Conservation (phyloP, 1,140 invertebrate genomes). For the Microplitis demolitor region DNA sequence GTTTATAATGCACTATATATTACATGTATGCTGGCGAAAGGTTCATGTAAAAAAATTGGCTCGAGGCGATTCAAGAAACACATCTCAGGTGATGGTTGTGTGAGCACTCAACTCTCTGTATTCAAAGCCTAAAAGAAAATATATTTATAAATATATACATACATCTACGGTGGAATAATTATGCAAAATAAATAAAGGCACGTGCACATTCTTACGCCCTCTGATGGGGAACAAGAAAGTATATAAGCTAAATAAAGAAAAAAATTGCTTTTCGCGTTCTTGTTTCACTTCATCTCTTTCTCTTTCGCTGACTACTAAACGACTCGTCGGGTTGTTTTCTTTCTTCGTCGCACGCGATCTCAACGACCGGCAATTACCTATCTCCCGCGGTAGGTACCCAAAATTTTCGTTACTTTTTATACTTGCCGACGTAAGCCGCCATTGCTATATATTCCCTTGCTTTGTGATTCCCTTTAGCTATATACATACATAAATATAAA, state of each 20-base stretch:
- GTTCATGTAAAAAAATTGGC: slow-evolving; percentile 11
- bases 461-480: neutral
- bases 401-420: slow-evolving; percentile 35
- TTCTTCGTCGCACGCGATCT: slow-evolving; percentile 41
- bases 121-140: neutral
- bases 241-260: too few relatives aligned
- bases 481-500: neutral
- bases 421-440: slow-evolving; percentile 2
- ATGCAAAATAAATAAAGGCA: slow-evolving; percentile 54
- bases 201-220: slow-evolving; percentile 46
- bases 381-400: slow-evolving; percentile 36
- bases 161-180: slow-evolving; percentile 37
- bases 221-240: neutral
- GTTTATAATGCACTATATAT: neutral
- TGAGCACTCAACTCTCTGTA: neutral
- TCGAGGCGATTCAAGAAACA: slow-evolving; percentile 3
- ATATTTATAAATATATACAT: neutral
- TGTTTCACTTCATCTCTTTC: slow-evolving; percentile 9
- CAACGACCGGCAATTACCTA: slow-evolving; percentile 43
- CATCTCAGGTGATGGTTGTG: neutral
- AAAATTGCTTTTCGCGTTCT: neutral
- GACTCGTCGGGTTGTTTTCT: neutral
- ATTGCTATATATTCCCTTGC: neutral
- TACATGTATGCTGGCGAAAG: neutral
- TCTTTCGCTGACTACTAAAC: neutral